These are phyloP conservation scores for Sialis fuliginosa DNA, from an alignment of 2,888 invertebrate genomes.

Conservation along the genomic window DNA sequence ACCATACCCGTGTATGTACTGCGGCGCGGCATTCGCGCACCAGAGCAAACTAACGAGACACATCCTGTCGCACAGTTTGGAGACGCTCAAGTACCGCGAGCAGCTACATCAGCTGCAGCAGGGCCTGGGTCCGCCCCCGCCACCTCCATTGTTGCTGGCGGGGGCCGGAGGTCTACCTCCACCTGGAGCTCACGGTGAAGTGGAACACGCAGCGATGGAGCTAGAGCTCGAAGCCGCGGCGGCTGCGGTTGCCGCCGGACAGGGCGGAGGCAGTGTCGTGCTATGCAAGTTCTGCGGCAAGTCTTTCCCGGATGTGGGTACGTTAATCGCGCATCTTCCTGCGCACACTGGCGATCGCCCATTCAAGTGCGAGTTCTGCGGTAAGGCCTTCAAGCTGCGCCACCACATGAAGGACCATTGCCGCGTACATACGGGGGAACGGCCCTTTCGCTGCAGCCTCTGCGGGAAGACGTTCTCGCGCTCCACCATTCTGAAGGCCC, in stretches of 20 bases:
- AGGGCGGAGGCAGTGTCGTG: constrained; percentile 38
- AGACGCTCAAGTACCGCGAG: constrained; percentile 74
- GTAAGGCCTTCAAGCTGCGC: constrained; percentile 79
- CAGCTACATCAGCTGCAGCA: constrained; percentile 37
- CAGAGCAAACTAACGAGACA: constrained; percentile 83
- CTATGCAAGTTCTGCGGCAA: constrained; percentile 87
- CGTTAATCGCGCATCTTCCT: constrained; percentile 71
- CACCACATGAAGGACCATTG: constrained; percentile 93
- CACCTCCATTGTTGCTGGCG: constrained; percentile 14
- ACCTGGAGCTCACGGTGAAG: constrained; percentile 15
- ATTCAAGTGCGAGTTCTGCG: constrained; percentile 87
- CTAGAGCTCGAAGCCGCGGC: constrained; percentile 40
- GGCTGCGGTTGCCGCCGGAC: constrained; percentile 33
- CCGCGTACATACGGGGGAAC: constrained; percentile 80
- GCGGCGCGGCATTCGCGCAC: constrained; percentile 74
- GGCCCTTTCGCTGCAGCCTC: constrained; percentile 74
- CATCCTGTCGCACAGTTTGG: constrained; percentile 75
- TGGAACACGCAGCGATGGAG: constrained; percentile 29
- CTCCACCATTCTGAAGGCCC: constrained; percentile 79
- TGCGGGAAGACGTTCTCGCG: constrained; percentile 85
- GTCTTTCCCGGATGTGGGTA: constrained; percentile 79
- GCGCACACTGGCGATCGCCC: constrained; percentile 82
- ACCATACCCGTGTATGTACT: constrained; percentile 73
- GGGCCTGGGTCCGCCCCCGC: constrained; percentile 22
- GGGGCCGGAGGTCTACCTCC: constrained; percentile 27